Evolutionary conservation across 1,140 invertebrate species (phyloP).

Genomic region (Coenobita brevimanus): DNA sequence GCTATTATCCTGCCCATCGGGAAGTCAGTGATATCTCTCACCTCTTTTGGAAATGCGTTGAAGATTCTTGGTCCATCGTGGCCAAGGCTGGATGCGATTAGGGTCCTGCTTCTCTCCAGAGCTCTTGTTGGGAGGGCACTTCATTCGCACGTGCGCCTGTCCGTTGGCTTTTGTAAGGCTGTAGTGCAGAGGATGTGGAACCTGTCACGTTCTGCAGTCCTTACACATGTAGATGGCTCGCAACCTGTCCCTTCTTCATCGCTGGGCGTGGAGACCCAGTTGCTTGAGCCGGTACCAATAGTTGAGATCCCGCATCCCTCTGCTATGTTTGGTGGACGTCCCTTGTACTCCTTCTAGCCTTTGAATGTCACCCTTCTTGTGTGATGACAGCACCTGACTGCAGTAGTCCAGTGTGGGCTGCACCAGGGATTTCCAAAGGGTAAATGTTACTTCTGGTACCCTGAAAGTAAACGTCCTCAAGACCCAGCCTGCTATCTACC

Average conservation of each 20-base stretch:
- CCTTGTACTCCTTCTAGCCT: not conserved
- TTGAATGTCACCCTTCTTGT: conserved; percentile 1
- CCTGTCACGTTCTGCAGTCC: not conserved
- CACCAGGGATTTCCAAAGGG: not conserved
- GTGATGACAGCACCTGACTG: not conserved
- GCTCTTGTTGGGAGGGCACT: not conserved
- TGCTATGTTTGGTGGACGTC: not conserved
- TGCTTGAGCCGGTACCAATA: not conserved
- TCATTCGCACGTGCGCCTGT: not conserved
- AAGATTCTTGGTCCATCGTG: too few relatives aligned
- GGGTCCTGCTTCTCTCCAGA: not conserved
- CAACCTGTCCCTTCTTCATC: not conserved
- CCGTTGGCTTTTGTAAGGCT: not conserved
- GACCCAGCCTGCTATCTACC: not conserved
- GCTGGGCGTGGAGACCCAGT: not conserved
- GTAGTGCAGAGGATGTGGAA: not conserved
- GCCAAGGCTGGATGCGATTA: not conserved
- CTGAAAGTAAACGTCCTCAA: not conserved
- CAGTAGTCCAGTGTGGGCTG: conserved; percentile 6
- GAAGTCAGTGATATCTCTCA: not conserved
- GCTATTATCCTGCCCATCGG: not conserved
- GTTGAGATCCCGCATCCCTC: not conserved
- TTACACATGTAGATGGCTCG: conserved; percentile 5
- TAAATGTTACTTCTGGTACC: not conserved
- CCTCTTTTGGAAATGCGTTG: too few relatives aligned